Base-by-base conservation (phyloP, 2,113 vertebrate genomes). In the Coreoperca whiteheadi region DNA sequence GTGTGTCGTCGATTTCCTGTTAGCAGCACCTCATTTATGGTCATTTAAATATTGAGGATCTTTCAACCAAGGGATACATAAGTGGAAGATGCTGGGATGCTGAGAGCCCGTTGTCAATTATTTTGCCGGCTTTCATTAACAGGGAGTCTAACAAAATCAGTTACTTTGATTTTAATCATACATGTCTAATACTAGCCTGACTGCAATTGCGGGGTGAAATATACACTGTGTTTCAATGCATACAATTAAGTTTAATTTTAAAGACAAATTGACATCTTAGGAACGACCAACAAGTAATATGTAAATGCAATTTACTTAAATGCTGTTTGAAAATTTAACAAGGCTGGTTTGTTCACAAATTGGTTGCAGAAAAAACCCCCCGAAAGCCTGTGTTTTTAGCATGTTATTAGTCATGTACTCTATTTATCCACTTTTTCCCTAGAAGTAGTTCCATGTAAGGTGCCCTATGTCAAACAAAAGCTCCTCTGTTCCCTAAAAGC, bases 41-140 rank as follows among this genome's bases (percentile, higher is more conserved):
- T 91, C 91, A 89, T 93, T 90, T 88, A 91, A 91, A 86, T 88
- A 93, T 88, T 79, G 83, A 89, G 82, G 81, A 88, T 85, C 82
- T 87, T 89, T 94, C 83, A 88, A 0, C 48, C 48, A 3, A 7
- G 25, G 72, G 86, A 79, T 59, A 53, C 61, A 71, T 69, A 81
- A 76, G 66, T 74, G 70, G 67, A 80, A 59, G 79, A 86, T 71
- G 87, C 78, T 41, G 64, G 4, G 65, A 82, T n/a, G 83, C 83
- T 43, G 25, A 34, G 80, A 82, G 77, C 60, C 21, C 48, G 18
- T 30, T 68, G 90, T 74, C 90, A 79, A 82, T 93, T 84, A 80
- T 81, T 86, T 57, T 60, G 66, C 77, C 51, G 84, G 70, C 76
- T 83, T 84, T 86, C 89, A 86, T 89, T 89, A 88, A 64, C 56